Conservation (phyloP, 2,888 invertebrate species). For the Xestia xanthographa region DNA sequence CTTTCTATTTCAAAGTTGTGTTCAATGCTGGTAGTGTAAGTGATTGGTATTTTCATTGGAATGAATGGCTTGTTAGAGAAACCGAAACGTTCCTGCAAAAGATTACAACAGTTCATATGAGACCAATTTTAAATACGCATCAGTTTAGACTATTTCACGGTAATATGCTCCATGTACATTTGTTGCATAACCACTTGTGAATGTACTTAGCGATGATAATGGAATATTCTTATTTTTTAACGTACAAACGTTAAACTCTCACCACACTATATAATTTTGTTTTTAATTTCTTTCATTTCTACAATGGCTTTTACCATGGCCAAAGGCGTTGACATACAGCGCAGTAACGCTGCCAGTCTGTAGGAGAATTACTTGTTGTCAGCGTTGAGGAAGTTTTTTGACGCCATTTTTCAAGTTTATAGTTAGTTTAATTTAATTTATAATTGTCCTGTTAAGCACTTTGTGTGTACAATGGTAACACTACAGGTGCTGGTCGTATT, state of each 20-base stretch:
- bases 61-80: conserved; percentile 41
- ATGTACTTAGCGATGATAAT: neutral
- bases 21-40: conserved; percentile 83
- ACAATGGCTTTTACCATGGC: neutral
- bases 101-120: neutral
- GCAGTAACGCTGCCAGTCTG: no score
- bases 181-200: neutral
- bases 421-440: no score
- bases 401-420: no score
- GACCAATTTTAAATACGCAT: neutral
- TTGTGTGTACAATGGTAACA: no score
- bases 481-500: neutral
- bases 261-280: neutral
- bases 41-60: conserved; percentile 84
- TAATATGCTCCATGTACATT: neutral
- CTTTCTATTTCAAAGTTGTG: conserved; percentile 75
- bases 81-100: conserved; percentile 59
- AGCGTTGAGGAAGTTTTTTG: no score
- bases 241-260: neutral
- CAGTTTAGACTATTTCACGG: neutral
- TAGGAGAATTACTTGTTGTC: no score
- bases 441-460: no score
- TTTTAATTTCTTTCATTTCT: neutral
- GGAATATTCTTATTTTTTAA: neutral
- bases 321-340: no score